Conservation (phyloP, 2,797 vertebrate species). For the Sebastiscus albofasciatus region DNA sequence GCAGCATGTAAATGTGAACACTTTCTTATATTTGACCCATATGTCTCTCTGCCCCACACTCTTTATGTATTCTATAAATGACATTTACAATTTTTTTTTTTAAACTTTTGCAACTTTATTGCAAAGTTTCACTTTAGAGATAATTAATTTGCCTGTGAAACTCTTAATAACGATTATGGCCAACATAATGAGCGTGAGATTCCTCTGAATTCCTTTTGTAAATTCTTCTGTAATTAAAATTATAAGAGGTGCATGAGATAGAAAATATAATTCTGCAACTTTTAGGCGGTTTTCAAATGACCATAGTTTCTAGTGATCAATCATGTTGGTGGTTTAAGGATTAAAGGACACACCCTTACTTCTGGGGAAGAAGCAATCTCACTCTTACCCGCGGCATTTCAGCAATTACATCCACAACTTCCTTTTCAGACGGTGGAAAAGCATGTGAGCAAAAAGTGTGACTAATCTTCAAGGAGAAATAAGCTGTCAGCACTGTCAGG, state of each 20-base stretch:
- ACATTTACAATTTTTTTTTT: background rate
- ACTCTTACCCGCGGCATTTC: background rate
- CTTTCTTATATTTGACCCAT: background rate
- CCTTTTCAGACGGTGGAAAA: background rate
- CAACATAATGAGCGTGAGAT: background rate
- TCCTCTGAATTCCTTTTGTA: background rate
- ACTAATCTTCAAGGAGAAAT: background rate
- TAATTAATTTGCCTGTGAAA: background rate
- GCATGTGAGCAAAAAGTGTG: background rate
- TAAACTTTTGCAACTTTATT: background rate
- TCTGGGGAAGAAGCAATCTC: background rate
- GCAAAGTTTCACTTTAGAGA: background rate
- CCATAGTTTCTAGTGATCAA: background rate
- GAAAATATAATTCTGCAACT: background rate
- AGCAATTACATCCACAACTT: background rate
- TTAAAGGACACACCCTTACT: no score
- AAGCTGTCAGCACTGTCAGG: no score
- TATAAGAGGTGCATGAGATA: background rate
- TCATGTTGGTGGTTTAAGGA: no score
- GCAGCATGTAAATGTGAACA: background rate
- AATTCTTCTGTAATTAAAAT: background rate
- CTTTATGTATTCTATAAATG: background rate
- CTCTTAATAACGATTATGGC: background rate
- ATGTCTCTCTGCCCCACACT: background rate
- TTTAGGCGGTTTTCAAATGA: background rate